Evolutionary conservation across 2,113 vertebrate genomes (phyloP).

Genomic region (Alethe castanea): DNA sequence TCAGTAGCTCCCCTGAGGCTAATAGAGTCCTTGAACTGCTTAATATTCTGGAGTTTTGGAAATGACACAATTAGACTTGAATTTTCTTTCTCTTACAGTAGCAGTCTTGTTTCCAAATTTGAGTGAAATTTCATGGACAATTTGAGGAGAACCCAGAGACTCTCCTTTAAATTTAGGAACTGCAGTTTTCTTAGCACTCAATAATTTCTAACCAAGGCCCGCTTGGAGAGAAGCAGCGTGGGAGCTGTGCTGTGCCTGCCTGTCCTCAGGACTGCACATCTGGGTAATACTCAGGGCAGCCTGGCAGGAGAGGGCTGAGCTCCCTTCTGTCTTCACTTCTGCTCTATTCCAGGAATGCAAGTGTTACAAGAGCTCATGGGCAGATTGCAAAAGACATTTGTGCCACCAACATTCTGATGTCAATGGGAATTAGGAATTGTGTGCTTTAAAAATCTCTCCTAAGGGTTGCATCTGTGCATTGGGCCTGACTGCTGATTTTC

Average conservation of each 20-base stretch:
- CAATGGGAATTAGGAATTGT: background rate
- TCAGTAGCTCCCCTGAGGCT: conserved; percentile 8
- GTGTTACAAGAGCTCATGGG: background rate
- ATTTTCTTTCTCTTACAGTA: background rate
- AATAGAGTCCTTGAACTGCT: conserved; percentile 52
- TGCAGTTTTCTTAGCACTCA: background rate
- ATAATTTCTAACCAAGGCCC: background rate
- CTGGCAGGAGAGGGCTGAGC: background rate
- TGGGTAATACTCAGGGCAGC: background rate
- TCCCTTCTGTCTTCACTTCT: background rate
- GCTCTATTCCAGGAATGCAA: background rate
- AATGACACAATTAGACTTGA: background rate
- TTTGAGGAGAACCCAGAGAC: background rate
- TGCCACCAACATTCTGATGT: background rate
- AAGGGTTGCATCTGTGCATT: background rate
- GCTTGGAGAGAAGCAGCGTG: rapidly evolving
- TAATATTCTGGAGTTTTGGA: conserved; percentile 7
- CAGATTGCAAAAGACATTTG: background rate
- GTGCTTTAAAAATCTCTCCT: background rate
- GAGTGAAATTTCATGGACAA: background rate
- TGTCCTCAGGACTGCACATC: background rate
- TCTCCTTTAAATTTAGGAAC: background rate
- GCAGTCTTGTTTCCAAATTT: background rate
- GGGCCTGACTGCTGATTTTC: background rate
- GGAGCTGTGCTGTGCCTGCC: background rate